phyloP scores from a whole-genome alignment of 2,888 invertebrate genomes.

The Calephelis perditalis region DNA sequence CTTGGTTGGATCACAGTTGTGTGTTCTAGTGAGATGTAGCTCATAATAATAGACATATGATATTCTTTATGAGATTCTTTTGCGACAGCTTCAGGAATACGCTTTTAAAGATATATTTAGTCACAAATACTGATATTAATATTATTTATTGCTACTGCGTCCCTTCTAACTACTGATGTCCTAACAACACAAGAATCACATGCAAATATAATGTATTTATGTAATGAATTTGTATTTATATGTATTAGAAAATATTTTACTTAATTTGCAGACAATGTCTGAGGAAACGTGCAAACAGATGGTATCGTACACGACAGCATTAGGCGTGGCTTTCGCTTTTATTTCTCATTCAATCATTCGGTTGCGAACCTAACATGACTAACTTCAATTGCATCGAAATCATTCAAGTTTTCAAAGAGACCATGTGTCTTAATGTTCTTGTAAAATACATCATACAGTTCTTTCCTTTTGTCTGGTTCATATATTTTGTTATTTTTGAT shows the following conservation, averaged over 20 bases:
- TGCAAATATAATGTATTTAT: conserved; percentile 19
- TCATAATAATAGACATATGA: background rate
- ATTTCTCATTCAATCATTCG: conserved; percentile 68
- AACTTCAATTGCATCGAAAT: conserved; percentile 57
- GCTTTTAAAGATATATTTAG: conserved; percentile 21
- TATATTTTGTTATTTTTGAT: conserved; percentile 60
- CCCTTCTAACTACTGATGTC: conserved; percentile 17
- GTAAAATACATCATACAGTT: conserved; percentile 37
- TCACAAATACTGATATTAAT: conserved; percentile 6
- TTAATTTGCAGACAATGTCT: conserved; percentile 89
- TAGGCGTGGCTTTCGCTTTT: conserved; percentile 78
- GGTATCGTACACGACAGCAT: conserved; percentile 78
- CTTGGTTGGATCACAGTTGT: background rate
- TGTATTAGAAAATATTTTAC: conserved; percentile 68
- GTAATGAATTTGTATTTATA: conserved; percentile 36
- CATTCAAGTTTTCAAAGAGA: conserved; percentile 49
- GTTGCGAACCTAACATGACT: conserved; percentile 72
- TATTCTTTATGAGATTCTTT: conserved; percentile 6
- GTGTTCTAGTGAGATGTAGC: no score
- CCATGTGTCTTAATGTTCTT: conserved; percentile 43
- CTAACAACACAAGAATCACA: conserved; percentile 26
- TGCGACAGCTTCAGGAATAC: conserved; percentile 6
- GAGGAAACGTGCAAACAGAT: conserved; percentile 90
- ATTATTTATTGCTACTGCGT: conserved; percentile 15
- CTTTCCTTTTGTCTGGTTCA: conserved; percentile 45